A percentile compares a stretch with the other conserved stretches of the same genome.
These are phyloP conservation scores for Schrankia costaestrigalis DNA, from an alignment of 2,888 invertebrate genomes.

Conservation along the genomic window DNA sequence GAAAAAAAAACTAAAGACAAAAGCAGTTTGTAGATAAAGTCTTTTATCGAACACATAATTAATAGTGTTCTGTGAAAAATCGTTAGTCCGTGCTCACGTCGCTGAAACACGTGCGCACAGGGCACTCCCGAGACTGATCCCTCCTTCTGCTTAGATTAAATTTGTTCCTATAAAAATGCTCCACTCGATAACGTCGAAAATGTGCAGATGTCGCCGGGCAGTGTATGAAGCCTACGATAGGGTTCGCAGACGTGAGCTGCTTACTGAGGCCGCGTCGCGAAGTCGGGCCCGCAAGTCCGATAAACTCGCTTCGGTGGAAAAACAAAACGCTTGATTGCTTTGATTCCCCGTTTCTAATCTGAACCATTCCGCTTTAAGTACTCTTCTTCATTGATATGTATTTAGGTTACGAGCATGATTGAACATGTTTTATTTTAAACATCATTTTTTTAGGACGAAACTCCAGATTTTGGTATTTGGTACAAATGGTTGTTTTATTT, in stretches of 20 bases:
- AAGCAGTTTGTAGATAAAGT: constrained; percentile 58
- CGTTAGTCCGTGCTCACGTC: constrained; percentile 66
- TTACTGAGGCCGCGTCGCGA: constrained; percentile 42
- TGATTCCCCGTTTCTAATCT: constrained; percentile 29
- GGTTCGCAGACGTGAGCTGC: constrained; percentile 63
- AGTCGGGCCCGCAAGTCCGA: not conserved
- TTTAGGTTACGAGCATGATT: not conserved
- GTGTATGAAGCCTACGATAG: constrained; percentile 69
- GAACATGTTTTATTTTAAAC: no score
- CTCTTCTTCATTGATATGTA: constrained; percentile 1
- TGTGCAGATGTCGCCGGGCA: constrained; percentile 73
- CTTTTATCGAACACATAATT: constrained; percentile 64
- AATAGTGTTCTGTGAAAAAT: constrained; percentile 67
- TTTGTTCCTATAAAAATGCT: constrained; percentile 76
- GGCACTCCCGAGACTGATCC: constrained; percentile 74
- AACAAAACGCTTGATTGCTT: constrained; percentile 41
- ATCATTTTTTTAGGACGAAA: no score
- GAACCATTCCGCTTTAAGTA: constrained; percentile 12
- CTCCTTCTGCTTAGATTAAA: constrained; percentile 74
- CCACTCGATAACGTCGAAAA: constrained; percentile 69
- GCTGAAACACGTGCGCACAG: constrained; percentile 59
- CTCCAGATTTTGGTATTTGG: no score
- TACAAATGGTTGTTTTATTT: no score
- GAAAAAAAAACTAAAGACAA: constrained; percentile 45
- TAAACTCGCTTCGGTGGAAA: constrained; percentile 30